Evolutionary conservation across 2,797 vertebrate species (phyloP), one percentile per base, ranked within the genome.

Genomic region (Sternarchorhynchus goeldii): DNA sequence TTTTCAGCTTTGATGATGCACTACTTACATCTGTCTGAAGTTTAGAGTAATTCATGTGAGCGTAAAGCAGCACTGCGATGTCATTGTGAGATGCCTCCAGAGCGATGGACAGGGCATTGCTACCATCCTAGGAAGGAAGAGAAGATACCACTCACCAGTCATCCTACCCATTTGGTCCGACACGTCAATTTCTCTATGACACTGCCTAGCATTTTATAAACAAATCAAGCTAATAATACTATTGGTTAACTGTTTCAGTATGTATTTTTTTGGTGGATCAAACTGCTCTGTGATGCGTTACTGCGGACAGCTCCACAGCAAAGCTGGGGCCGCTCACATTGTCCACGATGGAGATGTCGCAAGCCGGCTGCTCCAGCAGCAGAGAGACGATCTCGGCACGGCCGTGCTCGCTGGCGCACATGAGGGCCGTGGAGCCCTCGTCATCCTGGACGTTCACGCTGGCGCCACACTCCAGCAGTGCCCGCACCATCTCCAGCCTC

Each of bases 401-500:
- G 17, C 97, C 96, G 0, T 98, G 97, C 82, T 99, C 96, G 0
- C 96, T 97, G 82, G 97, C 96, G 0, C 97, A 98, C 97, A 99
- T 99, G 18, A 99, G 92, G 0, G 97, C 96, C 0, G 97, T 99
- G 0, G 96, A 97, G 32, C 97, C 97, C 21, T 98, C 97, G 0
- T 95, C 96, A 0, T 99, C 97, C 84, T 97, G 97, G 7, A 94
- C 87, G 45, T 99, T 98, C 2, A 97, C 93, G 0, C 96, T 92
- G 0, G 95, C 96, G 0, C 95, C 95, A 0, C 95, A 96, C 3
- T 91, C 88, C 0, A 99, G 92, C 81, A 99, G 90, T 0, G 94
- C 94, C 2, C 91, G 93, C 76, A 96, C 96, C 96, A 96, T 99
- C 90, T 97, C 96, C 89, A 95, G 94, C 20, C 94, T 91, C 0